Evolutionary conservation across 1,140 invertebrate species (phyloP), one percentile per base, ranked within the genome.

Genomic region (Heliconius eleuchia): DNA sequence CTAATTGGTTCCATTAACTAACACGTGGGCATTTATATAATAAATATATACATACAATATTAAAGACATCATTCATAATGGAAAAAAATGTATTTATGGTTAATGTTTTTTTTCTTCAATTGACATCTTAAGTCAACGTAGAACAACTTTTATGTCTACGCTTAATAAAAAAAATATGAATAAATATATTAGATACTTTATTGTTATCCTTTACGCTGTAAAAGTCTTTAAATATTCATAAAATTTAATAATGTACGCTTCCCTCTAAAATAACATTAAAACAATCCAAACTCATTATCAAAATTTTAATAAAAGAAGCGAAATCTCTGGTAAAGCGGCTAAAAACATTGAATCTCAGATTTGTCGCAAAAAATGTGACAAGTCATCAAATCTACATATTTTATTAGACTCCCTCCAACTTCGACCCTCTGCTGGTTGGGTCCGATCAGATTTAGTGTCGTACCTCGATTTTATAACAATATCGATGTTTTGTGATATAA

Each of bases 381-480:
- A 94, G 91, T 94, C 92, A 94, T 94, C 92, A 94, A 94, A 94
- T 94, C 92, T 94, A 90, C 92, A 93, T 93, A 94, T 94, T 94
- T 93, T 94, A 94, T 93, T 94, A 91, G 90, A 85, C 82, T 91
- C 88, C 89, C 86, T 86, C 85, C 83, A 87, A 89, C 84, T 91
- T 89, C 88, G 88, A 90, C 92, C 90, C 89, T 91, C 90, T 84
- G 91, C 90, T 82, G 88, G 87, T 86, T 79, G 85, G 83, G 82
- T 84, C 86, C 84, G 78, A 80, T 87, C 83, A 80, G 73, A 77
- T 70, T 72, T 87, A 92, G 90, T 78, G 88, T 81, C 86, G 91
- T 74, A 37, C 50, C n/a, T 57, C 55, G 30, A 50, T 50, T 46
- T 18, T 70, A 57, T 71, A 57, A 39, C 27, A 60, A 75, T 83